Evolutionary conservation across 2,797 vertebrate genomes (phyloP), one percentile per base, ranked within the genome.

Genomic region (Tinamus major): DNA sequence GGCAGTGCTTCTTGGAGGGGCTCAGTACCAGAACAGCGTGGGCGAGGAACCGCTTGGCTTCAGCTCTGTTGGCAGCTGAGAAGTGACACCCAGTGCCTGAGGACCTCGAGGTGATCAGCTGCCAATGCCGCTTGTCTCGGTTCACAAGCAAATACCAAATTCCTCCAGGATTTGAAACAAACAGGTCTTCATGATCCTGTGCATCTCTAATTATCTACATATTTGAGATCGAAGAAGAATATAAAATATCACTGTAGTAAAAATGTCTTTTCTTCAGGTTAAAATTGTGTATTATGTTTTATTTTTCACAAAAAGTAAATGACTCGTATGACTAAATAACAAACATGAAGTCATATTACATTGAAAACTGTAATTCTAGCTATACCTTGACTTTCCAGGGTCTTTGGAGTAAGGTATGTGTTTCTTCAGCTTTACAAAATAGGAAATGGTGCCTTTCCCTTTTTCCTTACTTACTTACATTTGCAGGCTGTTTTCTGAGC

Each of bases 31-130:
- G 70, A 92, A 31, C 46, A 70, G 69, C 39, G 39, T 1, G 3
- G 72, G 18, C n/a, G 49, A 19, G 61, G 33, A 85, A 85, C 59
- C 35, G 5, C 85, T 77, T 94, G 88, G 65, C 83, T 93, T 93
- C 13, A 4, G 14, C 33, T 82, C 4, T 55, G 42, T 59, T 89
- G 77, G 39, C 82, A 71, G 1, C n/a, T 62, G 37, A 61, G 72
- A 95, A 79, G 24, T 17, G 42, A 16, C 69, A 68, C 75, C 77
- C 35, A 42, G 82, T 64, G 51, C 67, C 53, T 94, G 61, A 46
- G 90, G 24, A 26, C 31, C 27, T 26, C 56, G 41, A 21, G 53
- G 65, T 42, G 85, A 39, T 42, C 67, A 72, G 16, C 74, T 96
- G 76, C 26, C 62, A 44, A 49, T 37, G 65, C 27, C 3, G 0